These are phyloP conservation scores for Mesitornis unicolor DNA, from an alignment of 2,113 vertebrate species.

Conservation along the genomic window DNA sequence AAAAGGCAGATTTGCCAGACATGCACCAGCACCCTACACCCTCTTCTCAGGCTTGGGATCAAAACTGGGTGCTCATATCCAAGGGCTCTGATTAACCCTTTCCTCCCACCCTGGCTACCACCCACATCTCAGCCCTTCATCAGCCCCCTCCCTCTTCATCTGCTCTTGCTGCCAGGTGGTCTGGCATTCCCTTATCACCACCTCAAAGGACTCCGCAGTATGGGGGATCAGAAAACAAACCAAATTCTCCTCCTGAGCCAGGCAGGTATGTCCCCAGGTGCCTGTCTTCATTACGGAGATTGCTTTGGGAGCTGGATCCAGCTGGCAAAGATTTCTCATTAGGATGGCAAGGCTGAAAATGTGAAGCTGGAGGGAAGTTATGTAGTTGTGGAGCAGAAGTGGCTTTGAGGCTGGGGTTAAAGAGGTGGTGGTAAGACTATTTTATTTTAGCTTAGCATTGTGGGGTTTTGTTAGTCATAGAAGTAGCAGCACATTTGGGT, in stretches of 20 bases:
- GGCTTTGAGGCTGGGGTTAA: background rate
- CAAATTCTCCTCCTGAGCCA: slow-evolving; percentile 4
- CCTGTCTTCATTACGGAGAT: slow-evolving; percentile 34
- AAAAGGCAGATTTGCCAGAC: background rate
- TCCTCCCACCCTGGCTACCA: background rate
- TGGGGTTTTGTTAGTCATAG: background rate
- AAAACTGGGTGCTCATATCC: background rate
- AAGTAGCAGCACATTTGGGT: background rate
- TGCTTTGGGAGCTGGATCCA: slow-evolving; percentile 20
- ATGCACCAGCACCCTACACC: background rate
- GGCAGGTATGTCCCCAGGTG: slow-evolving; percentile 50
- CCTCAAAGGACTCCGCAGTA: background rate
- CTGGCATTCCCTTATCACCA: slow-evolving; percentile 4
- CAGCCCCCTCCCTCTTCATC: background rate
- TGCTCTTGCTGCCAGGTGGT: slow-evolving; percentile 11
- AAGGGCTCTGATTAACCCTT: background rate
- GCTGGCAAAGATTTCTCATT: slow-evolving; percentile 33
- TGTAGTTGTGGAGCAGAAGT: background rate
- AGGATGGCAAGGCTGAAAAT: slow-evolving; percentile 23
- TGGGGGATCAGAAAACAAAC: background rate
- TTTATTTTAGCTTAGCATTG: background rate
- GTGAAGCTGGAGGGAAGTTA: background rate
- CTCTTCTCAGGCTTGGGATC: background rate
- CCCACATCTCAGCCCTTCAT: background rate
- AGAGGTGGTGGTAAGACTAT: background rate